A percentile compares a stretch with the other conserved stretches of the same genome.
phyloP scores from a whole-genome alignment of 2,113 vertebrate species.

The Oreochromis niloticus region DNA sequence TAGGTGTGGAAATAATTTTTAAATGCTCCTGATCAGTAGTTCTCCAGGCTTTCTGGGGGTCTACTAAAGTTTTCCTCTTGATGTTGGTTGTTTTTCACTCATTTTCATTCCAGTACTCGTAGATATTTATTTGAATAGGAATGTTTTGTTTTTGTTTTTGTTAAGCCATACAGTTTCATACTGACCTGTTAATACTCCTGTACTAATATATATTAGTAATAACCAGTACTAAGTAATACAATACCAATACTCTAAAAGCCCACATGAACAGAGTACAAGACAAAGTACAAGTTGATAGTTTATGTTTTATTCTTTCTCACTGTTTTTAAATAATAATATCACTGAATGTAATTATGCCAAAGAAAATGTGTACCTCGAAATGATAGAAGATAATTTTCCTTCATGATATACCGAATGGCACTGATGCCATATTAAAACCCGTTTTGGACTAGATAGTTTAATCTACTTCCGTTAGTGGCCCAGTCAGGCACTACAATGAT shows the following conservation, averaged over 20 bases:
- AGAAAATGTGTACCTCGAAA: background rate
- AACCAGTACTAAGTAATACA: background rate
- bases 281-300: background rate
- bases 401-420: background rate
- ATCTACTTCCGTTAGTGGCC: background rate
- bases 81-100: background rate
- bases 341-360: background rate
- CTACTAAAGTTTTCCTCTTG: background rate
- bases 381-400: background rate
- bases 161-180: background rate
- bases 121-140: background rate
- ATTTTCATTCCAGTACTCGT: background rate
- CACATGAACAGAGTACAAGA: background rate
- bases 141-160: fast-evolving
- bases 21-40: background rate
- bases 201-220: background rate
- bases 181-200: background rate
- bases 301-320: background rate
- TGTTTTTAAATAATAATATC: background rate
- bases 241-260: background rate
- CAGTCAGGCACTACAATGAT: background rate
- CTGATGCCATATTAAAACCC: background rate
- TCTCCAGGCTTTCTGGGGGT: background rate
- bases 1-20: background rate
- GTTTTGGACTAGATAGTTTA: background rate